Evolutionary conservation across 2,113 vertebrate species (phyloP), one percentile per base, ranked within the genome.

Genomic region (Hoplias malabaricus): DNA sequence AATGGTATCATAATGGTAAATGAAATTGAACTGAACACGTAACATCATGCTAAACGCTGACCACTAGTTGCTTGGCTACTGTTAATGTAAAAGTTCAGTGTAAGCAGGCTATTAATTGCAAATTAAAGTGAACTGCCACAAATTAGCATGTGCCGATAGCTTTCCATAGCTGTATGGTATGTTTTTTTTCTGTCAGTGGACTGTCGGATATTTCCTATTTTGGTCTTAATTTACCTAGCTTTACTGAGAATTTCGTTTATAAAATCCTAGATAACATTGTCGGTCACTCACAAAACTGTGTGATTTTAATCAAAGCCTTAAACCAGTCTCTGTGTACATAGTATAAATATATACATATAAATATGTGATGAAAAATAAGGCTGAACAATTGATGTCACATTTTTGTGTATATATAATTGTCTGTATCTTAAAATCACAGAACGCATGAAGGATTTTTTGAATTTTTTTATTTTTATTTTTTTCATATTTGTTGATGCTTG

Each of bases 281-380:
- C 10, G 34, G n/a, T 21, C 43, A 46, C 43, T 38, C 34, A 5
- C 1, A 61, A 62, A 21, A 31, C 36, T 19, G 65, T 48, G 54
- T 23, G 40, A n/a, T 69, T 77, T 27, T 6, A 71, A 38, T 40
- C 23, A 5, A 91, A 90, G 90, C 90, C 92, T 91, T 93, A 92
- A 72, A 73, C 73, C 42, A 29, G 74, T 84, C 75, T 81, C 80
- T 76, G 73, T 93, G 90, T 92, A 92, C 71, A 93, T 92, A 92
- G 74, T 92, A 92, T 92, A 93, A 91, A 92, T 92, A 92, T 90
- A 92, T 92, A 90, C 89, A 91, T 90, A 93, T 88, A 86, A 87
- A 82, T 77, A 86, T 83, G 56, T 13, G 25, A 74, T 56, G 43
- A 69, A 61, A 75, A 88, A 85, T 38, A 89, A 89, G 86, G 78